Conservation (phyloP, 1,140 invertebrate genomes). For the Portunus trituberculatus region DNA sequence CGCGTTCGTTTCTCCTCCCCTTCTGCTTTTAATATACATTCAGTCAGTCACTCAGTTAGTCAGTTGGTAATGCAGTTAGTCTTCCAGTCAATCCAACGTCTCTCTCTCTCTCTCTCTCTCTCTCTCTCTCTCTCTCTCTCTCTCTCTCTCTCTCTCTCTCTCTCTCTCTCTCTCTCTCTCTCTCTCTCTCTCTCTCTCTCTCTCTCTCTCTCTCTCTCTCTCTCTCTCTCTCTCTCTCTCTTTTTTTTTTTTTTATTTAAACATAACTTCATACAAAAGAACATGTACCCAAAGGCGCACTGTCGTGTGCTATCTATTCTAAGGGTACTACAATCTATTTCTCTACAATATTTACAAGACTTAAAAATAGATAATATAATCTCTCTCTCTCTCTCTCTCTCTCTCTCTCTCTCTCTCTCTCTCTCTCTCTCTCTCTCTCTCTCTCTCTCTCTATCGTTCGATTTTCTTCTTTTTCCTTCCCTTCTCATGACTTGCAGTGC, state of each 20-base stretch:
- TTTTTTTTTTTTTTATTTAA: not conserved
- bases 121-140: constrained; percentile 1
- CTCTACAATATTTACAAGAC: too few species aligned
- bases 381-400: too few species aligned
- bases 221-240: not conserved
- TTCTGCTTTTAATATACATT: too few species aligned
- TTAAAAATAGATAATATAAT: too few species aligned
- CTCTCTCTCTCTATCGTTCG: not conserved
- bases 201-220: constrained; percentile 28
- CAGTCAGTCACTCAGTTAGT: too few species aligned
- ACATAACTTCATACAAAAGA: too few species aligned
- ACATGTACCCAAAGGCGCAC: too few species aligned
- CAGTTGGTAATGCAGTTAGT: too few species aligned
- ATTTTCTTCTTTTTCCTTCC: not conserved
- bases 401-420: not conserved
- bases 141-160: constrained; percentile 25
- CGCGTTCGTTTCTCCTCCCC: too few species aligned
- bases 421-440: constrained; percentile 8
- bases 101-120: not conserved
- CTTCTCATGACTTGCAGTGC: not conserved
- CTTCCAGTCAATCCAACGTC: not conserved
- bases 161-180: constrained; percentile 29
- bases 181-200: constrained; percentile 25
- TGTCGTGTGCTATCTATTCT: too few species aligned
- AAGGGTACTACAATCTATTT: too few species aligned